Percentiles rank a stretch among this genome's conserved stretches.
Evolutionary conservation across 1,140 invertebrate genomes (phyloP).

Genomic region (Globodera rostochiensis): DNA sequence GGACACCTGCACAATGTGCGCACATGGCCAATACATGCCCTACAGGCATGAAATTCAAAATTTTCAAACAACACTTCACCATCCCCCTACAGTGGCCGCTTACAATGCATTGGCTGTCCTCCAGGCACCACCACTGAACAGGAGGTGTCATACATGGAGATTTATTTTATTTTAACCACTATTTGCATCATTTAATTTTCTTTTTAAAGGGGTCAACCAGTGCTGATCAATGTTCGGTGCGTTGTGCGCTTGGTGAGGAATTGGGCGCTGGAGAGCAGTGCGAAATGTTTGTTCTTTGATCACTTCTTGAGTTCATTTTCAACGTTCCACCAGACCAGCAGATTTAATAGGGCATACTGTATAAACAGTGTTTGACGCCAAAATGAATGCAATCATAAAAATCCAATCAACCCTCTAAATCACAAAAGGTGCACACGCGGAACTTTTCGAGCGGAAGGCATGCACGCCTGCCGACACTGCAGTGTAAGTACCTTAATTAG

Average conservation of each 20-base stretch:
- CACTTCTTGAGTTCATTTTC: constrained; percentile 1
- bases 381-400: background rate
- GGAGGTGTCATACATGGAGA: background rate
- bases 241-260: constrained; percentile 29
- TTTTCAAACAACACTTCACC: background rate
- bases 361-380: no score
- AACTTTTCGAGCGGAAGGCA: constrained; percentile 15
- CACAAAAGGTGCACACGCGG: background rate
- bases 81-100: background rate
- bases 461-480: constrained; percentile 10
- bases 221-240: constrained; percentile 28
- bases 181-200: constrained; percentile 21
- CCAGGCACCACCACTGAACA: constrained; percentile 18
- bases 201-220: constrained; percentile 29
- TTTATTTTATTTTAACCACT: background rate
- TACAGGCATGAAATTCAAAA: background rate
- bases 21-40: constrained; percentile 34
- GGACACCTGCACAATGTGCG: constrained; percentile 18
- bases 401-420: background rate
- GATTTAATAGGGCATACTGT: no score
- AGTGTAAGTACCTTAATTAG: constrained; percentile 9
- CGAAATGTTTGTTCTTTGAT: background rate
- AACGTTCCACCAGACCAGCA: background rate
- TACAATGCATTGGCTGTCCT: constrained; percentile 32
- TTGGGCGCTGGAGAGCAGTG: constrained; percentile 22